phyloP scores from a whole-genome alignment of 2,888 invertebrate genomes.

The Neoaliturus tenellus region DNA sequence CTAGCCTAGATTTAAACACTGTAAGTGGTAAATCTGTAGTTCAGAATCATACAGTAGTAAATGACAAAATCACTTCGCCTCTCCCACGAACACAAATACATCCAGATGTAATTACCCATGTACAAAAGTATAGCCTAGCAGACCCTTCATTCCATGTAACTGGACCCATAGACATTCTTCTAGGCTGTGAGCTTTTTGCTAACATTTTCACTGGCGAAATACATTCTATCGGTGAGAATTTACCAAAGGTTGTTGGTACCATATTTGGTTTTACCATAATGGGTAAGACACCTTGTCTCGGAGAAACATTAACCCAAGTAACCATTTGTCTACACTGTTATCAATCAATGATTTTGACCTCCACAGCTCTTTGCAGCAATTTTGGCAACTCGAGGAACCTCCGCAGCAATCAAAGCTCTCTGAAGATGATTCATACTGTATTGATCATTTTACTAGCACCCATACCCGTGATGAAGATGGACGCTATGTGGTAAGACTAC shows the following conservation, averaged over 20 bases:
- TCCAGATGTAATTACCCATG: neutral
- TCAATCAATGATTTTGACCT: no score
- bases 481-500: neutral
- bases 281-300: neutral
- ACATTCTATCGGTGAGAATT: neutral
- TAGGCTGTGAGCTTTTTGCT: neutral
- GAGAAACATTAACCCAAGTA: neutral
- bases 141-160: neutral
- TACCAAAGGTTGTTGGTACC: neutral
- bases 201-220: neutral
- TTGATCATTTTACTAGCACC: neutral
- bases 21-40: no score
- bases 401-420: neutral
- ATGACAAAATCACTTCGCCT: neutral
- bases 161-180: neutral
- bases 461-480: neutral
- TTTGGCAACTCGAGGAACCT: neutral
- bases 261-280: neutral
- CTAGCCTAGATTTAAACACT: no score
- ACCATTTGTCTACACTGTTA: neutral
- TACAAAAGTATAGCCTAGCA: neutral
- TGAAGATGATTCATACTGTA: neutral
- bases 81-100: neutral
- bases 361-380: neutral
- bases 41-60: no score